These are phyloP conservation scores for Eufriesea mexicana DNA, from an alignment of 1,140 invertebrate genomes.

Conservation along the genomic window DNA sequence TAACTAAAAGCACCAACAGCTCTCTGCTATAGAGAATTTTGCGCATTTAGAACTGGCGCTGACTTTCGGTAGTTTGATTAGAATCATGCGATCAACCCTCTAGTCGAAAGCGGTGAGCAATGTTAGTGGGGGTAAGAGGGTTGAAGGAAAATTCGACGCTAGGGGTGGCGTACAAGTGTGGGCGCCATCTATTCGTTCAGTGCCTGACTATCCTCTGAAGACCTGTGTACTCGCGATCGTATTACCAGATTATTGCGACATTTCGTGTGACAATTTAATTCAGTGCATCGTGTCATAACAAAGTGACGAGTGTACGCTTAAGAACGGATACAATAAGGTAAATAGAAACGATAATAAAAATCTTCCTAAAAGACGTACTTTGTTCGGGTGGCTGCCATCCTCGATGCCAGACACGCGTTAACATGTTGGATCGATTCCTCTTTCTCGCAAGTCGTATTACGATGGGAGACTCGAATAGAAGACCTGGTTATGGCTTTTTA, in stretches of 20 bases:
- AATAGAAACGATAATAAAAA: constrained; percentile 21
- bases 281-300: constrained; percentile 68
- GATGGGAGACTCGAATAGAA: constrained; percentile 16
- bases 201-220: constrained; percentile 71
- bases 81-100: constrained; percentile 41
- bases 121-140: constrained; percentile 22
- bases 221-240: constrained; percentile 63
- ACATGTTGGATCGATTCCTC: constrained; percentile 76
- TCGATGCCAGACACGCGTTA: constrained; percentile 68
- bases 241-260: constrained; percentile 69
- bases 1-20: not conserved
- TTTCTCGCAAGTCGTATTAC: constrained; percentile 64
- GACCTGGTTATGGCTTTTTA: constrained; percentile 10
- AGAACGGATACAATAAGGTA: constrained; percentile 68
- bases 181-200: constrained; percentile 74
- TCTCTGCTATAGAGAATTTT: not conserved
- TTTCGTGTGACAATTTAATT: constrained; percentile 59
- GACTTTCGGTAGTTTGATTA: constrained; percentile 22
- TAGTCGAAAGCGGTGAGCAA: not conserved
- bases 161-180: constrained; percentile 59
- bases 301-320: constrained; percentile 69
- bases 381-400: constrained; percentile 49
- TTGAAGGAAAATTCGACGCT: constrained; percentile 46
- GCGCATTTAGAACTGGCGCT: not conserved
- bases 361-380: not conserved